These are phyloP conservation scores for Athetis lepigone DNA, from an alignment of 2,888 invertebrate genomes.

Conservation along the genomic window DNA sequence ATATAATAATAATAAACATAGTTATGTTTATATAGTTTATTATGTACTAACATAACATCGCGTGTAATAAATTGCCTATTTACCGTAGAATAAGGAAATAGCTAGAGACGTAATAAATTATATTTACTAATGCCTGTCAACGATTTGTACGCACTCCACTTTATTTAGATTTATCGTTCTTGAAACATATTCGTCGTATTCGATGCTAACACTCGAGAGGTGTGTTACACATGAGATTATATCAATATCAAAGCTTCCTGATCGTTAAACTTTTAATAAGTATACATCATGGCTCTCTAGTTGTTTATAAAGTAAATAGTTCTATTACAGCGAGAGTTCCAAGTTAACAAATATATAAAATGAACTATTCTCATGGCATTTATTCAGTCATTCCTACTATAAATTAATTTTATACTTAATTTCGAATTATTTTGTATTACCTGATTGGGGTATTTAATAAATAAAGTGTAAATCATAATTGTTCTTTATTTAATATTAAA, in stretches of 20 bases:
- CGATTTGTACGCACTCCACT: constrained; percentile 31
- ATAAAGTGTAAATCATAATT: constrained; percentile 53
- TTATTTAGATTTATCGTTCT: constrained; percentile 20
- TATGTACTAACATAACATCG: constrained; percentile 66
- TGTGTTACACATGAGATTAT: constrained; percentile 8
- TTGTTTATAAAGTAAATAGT: constrained; percentile 27
- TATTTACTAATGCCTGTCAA: constrained; percentile 55
- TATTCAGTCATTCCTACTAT: constrained; percentile 82
- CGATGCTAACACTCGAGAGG: constrained; percentile 9
- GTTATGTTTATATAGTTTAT: constrained; percentile 83
- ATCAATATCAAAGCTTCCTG: background rate
- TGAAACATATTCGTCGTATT: background rate
- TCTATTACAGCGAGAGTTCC: constrained; percentile 41
- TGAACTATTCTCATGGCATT: constrained; percentile 74
- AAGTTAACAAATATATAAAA: constrained; percentile 46
- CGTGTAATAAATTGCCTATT: constrained; percentile 69
- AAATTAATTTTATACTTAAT: constrained; percentile 71
- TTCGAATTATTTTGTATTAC: constrained; percentile 72
- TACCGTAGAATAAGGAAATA: constrained; percentile 56
- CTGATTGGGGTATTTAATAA: constrained; percentile 73
- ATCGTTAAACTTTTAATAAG: constrained; percentile 23
- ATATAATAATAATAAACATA: constrained; percentile 73
- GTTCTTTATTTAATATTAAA: constrained; percentile 26
- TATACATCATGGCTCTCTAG: constrained; percentile 36
- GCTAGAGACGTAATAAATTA: constrained; percentile 59